Base-by-base conservation (phyloP, 2,113 vertebrate genomes). In the Pogonocichla stellata region DNA sequence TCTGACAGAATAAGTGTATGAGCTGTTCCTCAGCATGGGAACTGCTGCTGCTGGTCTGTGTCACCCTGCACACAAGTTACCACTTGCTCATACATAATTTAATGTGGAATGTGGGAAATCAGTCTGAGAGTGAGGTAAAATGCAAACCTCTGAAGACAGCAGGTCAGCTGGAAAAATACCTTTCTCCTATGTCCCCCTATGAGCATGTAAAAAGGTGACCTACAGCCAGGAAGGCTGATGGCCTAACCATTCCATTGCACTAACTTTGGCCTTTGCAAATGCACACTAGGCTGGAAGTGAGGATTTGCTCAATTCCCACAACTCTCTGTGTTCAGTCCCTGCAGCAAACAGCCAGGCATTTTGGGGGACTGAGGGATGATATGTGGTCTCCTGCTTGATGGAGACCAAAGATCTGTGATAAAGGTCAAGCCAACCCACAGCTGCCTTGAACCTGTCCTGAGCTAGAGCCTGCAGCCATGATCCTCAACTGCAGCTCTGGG, bases 131-230 rank as follows among this genome's bases (percentile, higher is more conserved):
- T 51, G 75, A 75, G 71, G 74, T 60, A 72, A 90, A 88, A 90
- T 23, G 38, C 31, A 93, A 90, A 90, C 28, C 13, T 73, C 65
- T 57, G 58, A 62, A 94, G 51, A 90, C 66, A 70, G 61, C 3
- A 12, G 24, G 54, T 72, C 83, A 92, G 28, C 42, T 69, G 70
- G 42, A 84, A 79, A 77, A 91, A 60, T 12, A 43, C 20, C 24
- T 72, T 61, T 65, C 51, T 88, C 50, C 24, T 43, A 1, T 0
- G 0, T 86, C 61, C 33, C 28, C 48, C 14, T n/a, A 4, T 26
- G 47, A 36, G 74, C 33, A 7, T 36, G 43, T 88, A 62, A 86
- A 67, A 29, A 79, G 47, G 31, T 84, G 58, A 79, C 50, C 18
- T n/a, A 26, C 34, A 69, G 53, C 33, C 0, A 1, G 61, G 64